Evolutionary conservation across 92 coral and sea anemone genomes (phyloP), one percentile per base, ranked within the genome.

Genomic region (Scolanthus callimorphus): DNA sequence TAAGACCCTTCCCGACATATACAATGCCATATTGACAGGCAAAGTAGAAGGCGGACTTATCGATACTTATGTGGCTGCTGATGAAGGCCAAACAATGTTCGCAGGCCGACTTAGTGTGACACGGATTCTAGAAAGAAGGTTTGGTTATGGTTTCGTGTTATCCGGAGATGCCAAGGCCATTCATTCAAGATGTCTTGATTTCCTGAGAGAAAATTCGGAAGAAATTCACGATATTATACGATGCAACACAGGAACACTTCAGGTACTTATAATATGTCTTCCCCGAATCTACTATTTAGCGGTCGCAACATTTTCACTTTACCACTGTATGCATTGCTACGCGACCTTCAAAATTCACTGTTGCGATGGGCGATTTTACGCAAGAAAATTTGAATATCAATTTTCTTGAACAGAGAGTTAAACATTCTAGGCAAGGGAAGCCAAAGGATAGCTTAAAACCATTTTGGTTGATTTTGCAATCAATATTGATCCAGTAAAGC

Each of bases 21-120:
- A 60, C 28, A 34, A 65, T 3, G 72, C 57, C n/a, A 29, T 22
- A 24, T 55, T 79, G 17, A 34, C 20, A 10, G 57, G 45, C 23
- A 65, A 47, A 15, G 47, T 49, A 10, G 70, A 73, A 19, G 86
- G 86, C 11, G 68, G 73, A 22, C 54, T 81, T 1, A 45, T 75
- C 31, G 82, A 77, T 54, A 49, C 82, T 2, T 81, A 81, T 41
- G 88, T 81, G 2, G 81, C 81, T 20, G 83, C 88, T 24, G 79
- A 81, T 21, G 29, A 64, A 12, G 23, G 49, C 3, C 39, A 80
- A 10, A 52, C 46, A 6, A 21, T 81, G 4, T 76, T 64, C 31
- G 21, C 39, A n/a, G 50, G 28, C 1, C 29, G 47, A 4, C 56
- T 74, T 26, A 49, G 30, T 4, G 74, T 74, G 19, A 55, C 28